These are phyloP conservation scores for Gallinago undulata DNA, from an alignment of 2,113 vertebrate species.

Conservation along the genomic window DNA sequence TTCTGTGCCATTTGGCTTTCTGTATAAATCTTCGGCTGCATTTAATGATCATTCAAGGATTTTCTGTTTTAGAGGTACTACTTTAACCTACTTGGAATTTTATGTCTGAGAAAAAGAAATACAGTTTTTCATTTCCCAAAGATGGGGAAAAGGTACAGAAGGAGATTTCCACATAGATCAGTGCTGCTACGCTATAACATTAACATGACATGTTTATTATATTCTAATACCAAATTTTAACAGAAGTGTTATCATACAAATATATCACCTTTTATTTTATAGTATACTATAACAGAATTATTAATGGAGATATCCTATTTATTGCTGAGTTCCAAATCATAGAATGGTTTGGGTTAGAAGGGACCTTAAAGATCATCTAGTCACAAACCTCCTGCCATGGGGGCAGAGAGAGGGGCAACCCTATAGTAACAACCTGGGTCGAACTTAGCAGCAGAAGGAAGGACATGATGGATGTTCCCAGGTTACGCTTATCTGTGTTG, in stretches of 20 bases:
- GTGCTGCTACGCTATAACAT: neutral
- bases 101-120: neutral
- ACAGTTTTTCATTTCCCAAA: neutral
- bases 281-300: neutral
- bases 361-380: too few relatives aligned
- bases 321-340: neutral
- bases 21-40: neutral
- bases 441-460: neutral
- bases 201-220: neutral
- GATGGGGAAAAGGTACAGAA: neutral
- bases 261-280: neutral
- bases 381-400: too few relatives aligned
- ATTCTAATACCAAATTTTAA: neutral
- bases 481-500: neutral
- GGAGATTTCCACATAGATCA: neutral
- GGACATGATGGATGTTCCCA: neutral
- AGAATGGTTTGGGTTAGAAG: too few relatives aligned
- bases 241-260: neutral
- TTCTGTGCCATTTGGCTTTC: neutral
- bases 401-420: too few relatives aligned
- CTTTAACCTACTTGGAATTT: constrained; percentile 14
- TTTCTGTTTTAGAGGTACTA: constrained; percentile 1
- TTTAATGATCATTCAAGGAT: constrained; percentile 26
- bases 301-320: neutral
- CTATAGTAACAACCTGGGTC: neutral